Evolutionary conservation across 1,140 invertebrate genomes (phyloP).

Genomic region (Caenorhabditis tropicalis): DNA sequence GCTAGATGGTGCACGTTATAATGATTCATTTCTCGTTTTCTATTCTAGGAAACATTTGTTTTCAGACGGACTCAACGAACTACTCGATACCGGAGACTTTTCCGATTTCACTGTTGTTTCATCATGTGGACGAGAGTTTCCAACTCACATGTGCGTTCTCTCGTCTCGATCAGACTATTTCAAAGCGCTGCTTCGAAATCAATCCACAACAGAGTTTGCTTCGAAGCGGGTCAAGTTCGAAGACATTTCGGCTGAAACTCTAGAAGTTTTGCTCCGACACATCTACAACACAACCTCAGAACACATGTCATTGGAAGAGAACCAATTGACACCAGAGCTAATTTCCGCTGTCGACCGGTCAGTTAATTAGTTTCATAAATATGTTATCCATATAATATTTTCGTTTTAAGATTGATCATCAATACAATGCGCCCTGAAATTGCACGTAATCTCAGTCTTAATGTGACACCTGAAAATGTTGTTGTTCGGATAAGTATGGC

Average conservation of each 20-base stretch:
- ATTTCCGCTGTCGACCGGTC: slow-evolving; percentile 49
- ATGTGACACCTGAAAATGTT: slow-evolving; percentile 28
- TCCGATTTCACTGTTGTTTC: slow-evolving; percentile 54
- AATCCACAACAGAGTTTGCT: background rate
- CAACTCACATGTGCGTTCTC: slow-evolving; percentile 63
- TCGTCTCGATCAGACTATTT: slow-evolving; percentile 67
- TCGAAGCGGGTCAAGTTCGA: slow-evolving; percentile 46
- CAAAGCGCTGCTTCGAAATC: slow-evolving; percentile 57
- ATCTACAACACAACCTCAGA: slow-evolving; percentile 33
- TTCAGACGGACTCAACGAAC: background rate
- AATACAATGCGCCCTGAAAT: background rate
- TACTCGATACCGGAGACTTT: slow-evolving; percentile 38
- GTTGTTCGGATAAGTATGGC: slow-evolving; percentile 44
- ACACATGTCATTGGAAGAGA: background rate
- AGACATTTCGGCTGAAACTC: slow-evolving; percentile 21
- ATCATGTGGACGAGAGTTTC: slow-evolving; percentile 50
- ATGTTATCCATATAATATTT: too few relatives aligned
- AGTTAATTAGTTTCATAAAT: background rate
- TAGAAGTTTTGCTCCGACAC: slow-evolving; percentile 40
- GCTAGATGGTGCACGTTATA: too few relatives aligned
- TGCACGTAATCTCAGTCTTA: background rate
- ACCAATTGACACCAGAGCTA: slow-evolving; percentile 30
- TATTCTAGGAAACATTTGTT: background rate
- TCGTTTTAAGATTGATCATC: background rate
- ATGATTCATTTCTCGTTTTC: background rate